Percentiles rank a stretch among this genome's conserved stretches.
phyloP scores from a whole-genome alignment of 2,113 vertebrate genomes.

The Centropus bengalensis region DNA sequence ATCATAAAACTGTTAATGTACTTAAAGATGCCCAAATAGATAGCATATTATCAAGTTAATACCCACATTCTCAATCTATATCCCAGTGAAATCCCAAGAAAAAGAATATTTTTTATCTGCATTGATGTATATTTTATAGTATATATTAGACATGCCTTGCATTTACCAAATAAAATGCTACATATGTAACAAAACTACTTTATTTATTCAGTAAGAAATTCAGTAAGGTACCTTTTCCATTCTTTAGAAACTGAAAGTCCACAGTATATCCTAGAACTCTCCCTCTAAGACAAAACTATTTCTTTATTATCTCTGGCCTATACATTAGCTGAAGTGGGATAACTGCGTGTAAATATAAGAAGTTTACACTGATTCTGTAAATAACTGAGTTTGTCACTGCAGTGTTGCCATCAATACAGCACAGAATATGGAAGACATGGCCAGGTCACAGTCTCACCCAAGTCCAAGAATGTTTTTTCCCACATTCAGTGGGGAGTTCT shows the following conservation, averaged over 20 bases:
- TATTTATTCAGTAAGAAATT: background rate
- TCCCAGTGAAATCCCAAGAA: background rate
- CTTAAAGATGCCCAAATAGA: slow-evolving; percentile 16
- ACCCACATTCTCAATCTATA: background rate
- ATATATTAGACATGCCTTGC: background rate
- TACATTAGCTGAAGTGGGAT: background rate
- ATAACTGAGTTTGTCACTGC: no score
- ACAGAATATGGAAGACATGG: no score
- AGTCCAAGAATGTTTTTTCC: no score
- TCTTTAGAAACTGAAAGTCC: background rate
- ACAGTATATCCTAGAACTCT: background rate
- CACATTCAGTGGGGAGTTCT: background rate
- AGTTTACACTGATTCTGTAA: no score
- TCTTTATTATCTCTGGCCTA: background rate
- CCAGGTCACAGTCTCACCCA: no score
- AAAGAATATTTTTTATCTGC: background rate
- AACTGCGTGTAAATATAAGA: background rate
- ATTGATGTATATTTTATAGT: background rate
- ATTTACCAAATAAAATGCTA: background rate
- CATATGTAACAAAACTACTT: background rate
- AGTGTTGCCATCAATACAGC: no score
- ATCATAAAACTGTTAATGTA: background rate
- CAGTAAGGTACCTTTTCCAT: background rate
- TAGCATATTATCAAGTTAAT: background rate
- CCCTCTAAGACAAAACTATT: background rate